Evolutionary conservation across 2,797 vertebrate genomes (phyloP).

Genomic region (Gymnoscopelus microlampas): DNA sequence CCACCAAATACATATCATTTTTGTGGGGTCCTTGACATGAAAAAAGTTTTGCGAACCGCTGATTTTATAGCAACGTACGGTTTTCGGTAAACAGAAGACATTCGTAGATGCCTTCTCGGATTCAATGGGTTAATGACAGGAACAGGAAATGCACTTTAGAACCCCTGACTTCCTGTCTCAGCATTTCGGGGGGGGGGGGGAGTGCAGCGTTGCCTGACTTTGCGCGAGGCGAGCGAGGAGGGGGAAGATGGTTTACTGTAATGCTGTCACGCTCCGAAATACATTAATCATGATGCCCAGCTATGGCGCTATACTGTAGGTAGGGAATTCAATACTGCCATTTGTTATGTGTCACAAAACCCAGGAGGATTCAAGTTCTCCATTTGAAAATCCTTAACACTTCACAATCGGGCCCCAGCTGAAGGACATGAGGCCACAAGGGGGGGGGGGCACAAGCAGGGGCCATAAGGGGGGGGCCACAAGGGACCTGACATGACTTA

Average conservation of each 20-base stretch:
- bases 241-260: not conserved
- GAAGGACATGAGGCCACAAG: too few species aligned
- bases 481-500: not conserved
- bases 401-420: too few species aligned
- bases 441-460: too few species aligned
- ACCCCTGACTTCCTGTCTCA: not conserved
- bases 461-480: too few species aligned
- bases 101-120: too few species aligned
- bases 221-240: not conserved
- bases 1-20: too few species aligned
- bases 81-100: too few species aligned
- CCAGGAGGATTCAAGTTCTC: not conserved
- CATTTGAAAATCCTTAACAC: too few species aligned
- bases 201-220: not conserved
- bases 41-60: too few species aligned
- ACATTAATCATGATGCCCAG: slow-evolving; percentile 11
- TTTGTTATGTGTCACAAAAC: not conserved
- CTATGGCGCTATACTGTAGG: too few species aligned
- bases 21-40: too few species aligned
- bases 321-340: not conserved
- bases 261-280: not conserved
- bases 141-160: slow-evolving; percentile 12
- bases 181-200: not conserved
- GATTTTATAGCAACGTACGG: too few species aligned
- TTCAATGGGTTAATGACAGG: slow-evolving; percentile 1